Conservation (phyloP, 2,113 vertebrate genomes). For the Myrmecophaga tridactyla region DNA sequence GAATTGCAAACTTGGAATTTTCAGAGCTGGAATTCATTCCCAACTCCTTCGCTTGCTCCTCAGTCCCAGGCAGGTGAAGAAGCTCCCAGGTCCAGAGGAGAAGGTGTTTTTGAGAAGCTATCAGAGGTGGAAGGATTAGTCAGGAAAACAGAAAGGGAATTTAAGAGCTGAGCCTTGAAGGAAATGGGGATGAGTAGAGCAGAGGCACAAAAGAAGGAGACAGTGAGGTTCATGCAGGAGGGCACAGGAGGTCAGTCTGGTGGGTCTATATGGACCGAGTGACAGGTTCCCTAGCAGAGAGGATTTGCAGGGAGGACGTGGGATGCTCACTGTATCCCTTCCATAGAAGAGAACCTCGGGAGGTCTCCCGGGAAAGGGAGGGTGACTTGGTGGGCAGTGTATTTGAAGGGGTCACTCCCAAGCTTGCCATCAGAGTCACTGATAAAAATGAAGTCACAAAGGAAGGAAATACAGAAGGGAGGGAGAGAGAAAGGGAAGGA, state of each 20-base stretch:
- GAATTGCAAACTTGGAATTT: not conserved
- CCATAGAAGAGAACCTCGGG: not conserved
- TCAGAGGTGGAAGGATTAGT: not conserved
- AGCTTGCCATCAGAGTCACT: not conserved
- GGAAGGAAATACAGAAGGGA: not conserved
- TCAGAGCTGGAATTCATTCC: not conserved
- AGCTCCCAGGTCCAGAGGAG: not conserved
- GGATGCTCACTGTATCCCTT: too few species aligned
- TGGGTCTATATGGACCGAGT: fast-evolving
- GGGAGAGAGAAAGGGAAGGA: fast-evolving
- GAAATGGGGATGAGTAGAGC: not conserved
- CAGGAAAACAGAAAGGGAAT: not conserved
- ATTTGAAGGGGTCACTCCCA: not conserved
- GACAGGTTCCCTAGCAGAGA: not conserved
- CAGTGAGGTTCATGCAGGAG: not conserved
- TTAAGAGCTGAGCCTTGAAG: not conserved
- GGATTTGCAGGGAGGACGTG: too few species aligned
- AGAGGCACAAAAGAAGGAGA: not conserved
- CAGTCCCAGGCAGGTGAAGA: not conserved
- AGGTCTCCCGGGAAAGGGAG: not conserved
- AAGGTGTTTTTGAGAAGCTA: not conserved
- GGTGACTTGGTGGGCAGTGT: not conserved
- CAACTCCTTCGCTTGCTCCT: not conserved
- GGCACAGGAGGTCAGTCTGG: not conserved
- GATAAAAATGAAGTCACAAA: not conserved